A percentile compares a stretch with the other conserved stretches of the same genome.
Conservation (phyloP, 2,113 vertebrate genomes). For the Phyllostomus hastatus region DNA sequence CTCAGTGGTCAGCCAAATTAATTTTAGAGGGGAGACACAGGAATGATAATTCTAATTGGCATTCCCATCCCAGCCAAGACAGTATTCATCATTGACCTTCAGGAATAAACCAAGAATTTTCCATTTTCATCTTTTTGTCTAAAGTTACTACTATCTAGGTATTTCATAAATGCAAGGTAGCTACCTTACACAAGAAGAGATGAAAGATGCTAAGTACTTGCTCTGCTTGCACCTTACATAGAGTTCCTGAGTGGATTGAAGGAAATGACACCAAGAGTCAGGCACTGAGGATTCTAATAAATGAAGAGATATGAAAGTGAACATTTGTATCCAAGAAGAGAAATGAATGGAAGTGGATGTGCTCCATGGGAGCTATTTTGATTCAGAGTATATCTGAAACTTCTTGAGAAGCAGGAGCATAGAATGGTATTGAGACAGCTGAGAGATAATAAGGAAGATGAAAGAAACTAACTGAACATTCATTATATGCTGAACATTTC, state of each 20-base stretch:
- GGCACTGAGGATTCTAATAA: neutral
- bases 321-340: neutral
- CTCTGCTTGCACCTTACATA: neutral
- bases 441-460: neutral
- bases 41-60: neutral
- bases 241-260: neutral
- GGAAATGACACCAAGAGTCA: neutral
- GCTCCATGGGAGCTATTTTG: neutral
- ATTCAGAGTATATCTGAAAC: neutral
- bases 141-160: neutral
- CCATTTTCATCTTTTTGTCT: neutral
- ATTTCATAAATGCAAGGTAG: neutral
- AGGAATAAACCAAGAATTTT: neutral
- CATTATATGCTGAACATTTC: neutral
- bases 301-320: neutral
- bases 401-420: neutral
- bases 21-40: neutral
- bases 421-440: neutral
- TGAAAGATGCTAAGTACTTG: neutral
- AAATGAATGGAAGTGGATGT: neutral
- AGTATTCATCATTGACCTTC: no score
- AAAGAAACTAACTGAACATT: neutral
- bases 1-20: neutral
- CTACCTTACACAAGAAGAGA: neutral
- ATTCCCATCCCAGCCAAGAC: neutral